Evolutionary conservation across 2,888 invertebrate genomes (phyloP).

Genomic region (Cinara cedri): DNA sequence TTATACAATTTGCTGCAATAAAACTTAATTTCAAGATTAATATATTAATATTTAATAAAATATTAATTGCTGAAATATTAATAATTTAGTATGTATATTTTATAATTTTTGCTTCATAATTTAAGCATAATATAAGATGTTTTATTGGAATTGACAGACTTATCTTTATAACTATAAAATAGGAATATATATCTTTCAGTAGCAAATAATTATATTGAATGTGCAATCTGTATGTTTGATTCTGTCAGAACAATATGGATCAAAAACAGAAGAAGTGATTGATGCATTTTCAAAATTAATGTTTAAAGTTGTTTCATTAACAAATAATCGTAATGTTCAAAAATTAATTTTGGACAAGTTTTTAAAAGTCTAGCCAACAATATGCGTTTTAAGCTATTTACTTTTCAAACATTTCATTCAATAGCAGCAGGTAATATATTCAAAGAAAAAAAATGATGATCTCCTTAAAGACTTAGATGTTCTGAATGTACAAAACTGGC

Average conservation of each 20-base stretch:
- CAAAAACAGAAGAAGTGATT: constrained; percentile 34
- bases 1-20: too few species aligned
- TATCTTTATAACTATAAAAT: too few species aligned
- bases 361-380: constrained; percentile 32
- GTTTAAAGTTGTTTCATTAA: constrained; percentile 21
- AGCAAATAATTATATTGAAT: too few species aligned
- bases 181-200: too few species aligned
- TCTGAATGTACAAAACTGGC: constrained; percentile 1
- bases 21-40: too few species aligned
- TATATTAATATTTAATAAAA: too few species aligned
- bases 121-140: too few species aligned
- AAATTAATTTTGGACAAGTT: constrained; percentile 6
- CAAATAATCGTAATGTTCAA: constrained; percentile 23
- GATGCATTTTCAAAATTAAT: constrained; percentile 23
- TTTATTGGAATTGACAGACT: too few species aligned
- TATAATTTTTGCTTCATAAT: too few species aligned
- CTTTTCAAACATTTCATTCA: constrained; percentile 20
- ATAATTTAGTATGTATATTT: too few species aligned
- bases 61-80: too few species aligned
- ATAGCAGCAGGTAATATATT: not conserved
- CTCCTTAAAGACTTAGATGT: constrained; percentile 25
- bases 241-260: constrained; percentile 22
- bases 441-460: constrained; percentile 17
- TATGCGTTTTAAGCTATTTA: constrained; percentile 13
- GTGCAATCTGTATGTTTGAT: constrained; percentile 1